Conservation (phyloP, 1,140 invertebrate genomes). For the Chymomyza costata region DNA sequence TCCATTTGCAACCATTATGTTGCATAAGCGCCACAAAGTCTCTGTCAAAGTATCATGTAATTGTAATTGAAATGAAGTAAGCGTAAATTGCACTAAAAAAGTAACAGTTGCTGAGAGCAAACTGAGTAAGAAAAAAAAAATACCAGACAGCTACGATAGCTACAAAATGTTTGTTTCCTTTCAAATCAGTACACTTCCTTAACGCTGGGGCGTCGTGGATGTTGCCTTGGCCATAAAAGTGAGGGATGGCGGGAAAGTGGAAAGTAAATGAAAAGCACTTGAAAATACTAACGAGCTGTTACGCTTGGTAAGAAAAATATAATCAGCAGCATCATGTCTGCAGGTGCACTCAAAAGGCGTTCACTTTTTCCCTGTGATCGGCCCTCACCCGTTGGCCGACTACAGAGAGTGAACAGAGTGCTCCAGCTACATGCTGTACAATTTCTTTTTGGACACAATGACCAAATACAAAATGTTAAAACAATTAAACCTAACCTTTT, state of each 20-base stretch:
- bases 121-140: constrained; percentile 24
- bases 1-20: constrained; percentile 42
- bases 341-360: constrained; percentile 73
- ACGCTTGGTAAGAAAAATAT: constrained; percentile 71
- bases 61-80: constrained; percentile 72
- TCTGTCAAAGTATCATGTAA: constrained; percentile 45
- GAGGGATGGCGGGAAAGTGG: constrained; percentile 6
- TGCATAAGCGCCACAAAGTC: constrained; percentile 47
- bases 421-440: not conserved
- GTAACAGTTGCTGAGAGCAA: constrained; percentile 16
- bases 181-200: constrained; percentile 69
- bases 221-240: constrained; percentile 32
- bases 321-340: constrained; percentile 73
- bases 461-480: constrained; percentile 30
- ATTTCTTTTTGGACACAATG: not conserved
- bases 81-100: constrained; percentile 62
- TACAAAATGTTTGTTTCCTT: constrained; percentile 65
- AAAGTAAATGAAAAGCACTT: constrained; percentile 71
- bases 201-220: constrained; percentile 21
- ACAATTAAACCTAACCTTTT: constrained; percentile 70
- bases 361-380: constrained; percentile 43
- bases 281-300: constrained; percentile 73
- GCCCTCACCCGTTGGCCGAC: constrained; percentile 8
- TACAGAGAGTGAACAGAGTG: not conserved
- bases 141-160: constrained; percentile 10